Evolutionary conservation across 2,888 invertebrate species (phyloP).

Genomic region (Pterobdella sp.): DNA sequence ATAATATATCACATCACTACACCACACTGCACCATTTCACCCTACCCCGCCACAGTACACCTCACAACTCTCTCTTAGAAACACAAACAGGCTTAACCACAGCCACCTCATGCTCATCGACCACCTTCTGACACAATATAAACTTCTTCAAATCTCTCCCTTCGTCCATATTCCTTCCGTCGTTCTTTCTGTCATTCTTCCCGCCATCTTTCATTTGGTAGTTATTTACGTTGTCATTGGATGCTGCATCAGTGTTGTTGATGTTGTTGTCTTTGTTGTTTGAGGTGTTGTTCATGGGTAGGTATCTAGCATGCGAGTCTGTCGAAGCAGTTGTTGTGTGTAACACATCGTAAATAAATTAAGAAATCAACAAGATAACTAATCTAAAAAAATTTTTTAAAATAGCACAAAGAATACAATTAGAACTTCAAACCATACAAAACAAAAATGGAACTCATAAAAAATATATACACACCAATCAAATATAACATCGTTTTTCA

Average conservation of each 20-base stretch:
- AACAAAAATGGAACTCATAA: too few species aligned
- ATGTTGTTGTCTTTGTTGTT: not conserved
- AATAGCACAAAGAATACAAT: too few species aligned
- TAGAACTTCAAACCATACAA: too few species aligned
- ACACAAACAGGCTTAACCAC: too few species aligned
- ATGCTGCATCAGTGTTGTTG: not conserved
- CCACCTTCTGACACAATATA: not conserved
- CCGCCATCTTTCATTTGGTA: not conserved
- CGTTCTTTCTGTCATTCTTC: not conserved
- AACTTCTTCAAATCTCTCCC: conserved; percentile 3
- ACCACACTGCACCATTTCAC: too few species aligned
- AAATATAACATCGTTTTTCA: too few species aligned
- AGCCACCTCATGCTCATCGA: not conserved
- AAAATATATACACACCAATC: too few species aligned
- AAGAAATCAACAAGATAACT: not conserved
- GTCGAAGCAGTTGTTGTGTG: not conserved
- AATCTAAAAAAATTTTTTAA: not conserved
- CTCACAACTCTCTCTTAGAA: too few species aligned
- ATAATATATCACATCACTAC: too few species aligned
- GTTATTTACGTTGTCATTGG: not conserved
- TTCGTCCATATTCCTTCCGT: not conserved
- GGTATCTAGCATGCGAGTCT: not conserved
- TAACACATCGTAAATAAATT: not conserved
- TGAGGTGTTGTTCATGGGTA: not conserved
- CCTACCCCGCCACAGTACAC: too few species aligned